phyloP scores from a whole-genome alignment of 2,113 vertebrate genomes.

The Forbesichthys agassizii region DNA sequence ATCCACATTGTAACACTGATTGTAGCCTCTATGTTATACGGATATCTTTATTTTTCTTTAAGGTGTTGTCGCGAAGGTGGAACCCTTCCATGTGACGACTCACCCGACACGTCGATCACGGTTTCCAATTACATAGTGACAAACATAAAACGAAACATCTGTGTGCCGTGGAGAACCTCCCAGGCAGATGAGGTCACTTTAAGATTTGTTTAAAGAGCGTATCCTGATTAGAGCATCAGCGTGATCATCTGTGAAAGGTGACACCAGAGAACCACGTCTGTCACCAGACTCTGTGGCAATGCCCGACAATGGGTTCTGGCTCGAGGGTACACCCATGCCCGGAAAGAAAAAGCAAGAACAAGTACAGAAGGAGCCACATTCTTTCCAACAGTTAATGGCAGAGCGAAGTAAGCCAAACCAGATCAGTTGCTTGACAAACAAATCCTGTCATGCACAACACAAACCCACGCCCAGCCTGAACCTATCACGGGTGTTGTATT shows the following conservation, averaged over 20 bases:
- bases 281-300: slow-evolving; percentile 47
- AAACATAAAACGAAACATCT: slow-evolving; percentile 53
- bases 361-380: slow-evolving; percentile 65
- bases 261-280: slow-evolving; percentile 51
- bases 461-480: slow-evolving; percentile 17
- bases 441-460: slow-evolving; percentile 16
- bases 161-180: slow-evolving; percentile 52
- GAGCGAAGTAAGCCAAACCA: slow-evolving; percentile 57
- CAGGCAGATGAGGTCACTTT: slow-evolving; percentile 60
- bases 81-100: slow-evolving; percentile 30
- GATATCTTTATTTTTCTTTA: slow-evolving; percentile 1
- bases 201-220: slow-evolving; percentile 53
- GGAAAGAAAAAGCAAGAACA: slow-evolving; percentile 47
- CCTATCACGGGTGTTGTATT: slow-evolving; percentile 31
- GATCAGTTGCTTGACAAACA: slow-evolving; percentile 56
- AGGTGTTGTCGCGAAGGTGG: slow-evolving; percentile 18
- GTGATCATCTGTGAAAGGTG: slow-evolving; percentile 54
- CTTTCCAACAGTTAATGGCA: slow-evolving; percentile 71
- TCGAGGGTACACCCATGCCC: slow-evolving; percentile 47
- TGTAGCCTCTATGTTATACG: not conserved
- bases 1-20: not conserved
- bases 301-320: slow-evolving; percentile 27
- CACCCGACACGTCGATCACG: slow-evolving; percentile 46
- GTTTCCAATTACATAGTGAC: slow-evolving; percentile 42
- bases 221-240: slow-evolving; percentile 55